These are phyloP conservation scores for Chloropsis hardwickii DNA, from an alignment of 2,113 vertebrate genomes.

Conservation along the genomic window DNA sequence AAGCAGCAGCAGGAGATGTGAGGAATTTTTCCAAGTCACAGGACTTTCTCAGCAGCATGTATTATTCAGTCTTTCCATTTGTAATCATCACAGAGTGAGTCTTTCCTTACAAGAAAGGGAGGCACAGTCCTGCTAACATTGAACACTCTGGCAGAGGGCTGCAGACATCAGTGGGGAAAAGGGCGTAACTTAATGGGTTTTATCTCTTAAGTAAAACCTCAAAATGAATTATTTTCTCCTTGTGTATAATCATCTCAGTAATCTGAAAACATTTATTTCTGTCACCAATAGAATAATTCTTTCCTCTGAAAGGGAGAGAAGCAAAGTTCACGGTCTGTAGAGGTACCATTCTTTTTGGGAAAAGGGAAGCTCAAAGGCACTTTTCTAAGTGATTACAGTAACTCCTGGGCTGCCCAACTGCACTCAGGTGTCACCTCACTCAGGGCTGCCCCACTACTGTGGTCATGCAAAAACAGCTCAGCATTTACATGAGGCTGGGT, in stretches of 20 bases:
- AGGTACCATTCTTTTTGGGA: not conserved
- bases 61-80: conserved; percentile 1
- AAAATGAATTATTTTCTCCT: not conserved
- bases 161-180: not conserved
- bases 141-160: not conserved
- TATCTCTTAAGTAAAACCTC: not conserved
- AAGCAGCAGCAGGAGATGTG: not conserved
- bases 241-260: not conserved
- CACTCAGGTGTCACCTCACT: not conserved
- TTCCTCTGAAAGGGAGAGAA: not conserved
- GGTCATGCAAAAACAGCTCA: not conserved
- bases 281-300: not conserved
- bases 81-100: not conserved
- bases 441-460: not conserved
- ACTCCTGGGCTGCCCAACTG: not conserved
- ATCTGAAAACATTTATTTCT: not conserved
- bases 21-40: not conserved
- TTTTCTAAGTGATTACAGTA: not conserved
- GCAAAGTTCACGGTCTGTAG: rapidly evolving
- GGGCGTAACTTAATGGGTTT: not conserved
- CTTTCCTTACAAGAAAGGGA: not conserved
- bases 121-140: not conserved
- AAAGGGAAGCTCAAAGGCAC: not conserved
- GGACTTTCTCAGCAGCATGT: not conserved
- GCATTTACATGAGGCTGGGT: not conserved